Base-by-base conservation (phyloP, 1,140 invertebrate genomes). In the Drosophila nigrodunni region DNA sequence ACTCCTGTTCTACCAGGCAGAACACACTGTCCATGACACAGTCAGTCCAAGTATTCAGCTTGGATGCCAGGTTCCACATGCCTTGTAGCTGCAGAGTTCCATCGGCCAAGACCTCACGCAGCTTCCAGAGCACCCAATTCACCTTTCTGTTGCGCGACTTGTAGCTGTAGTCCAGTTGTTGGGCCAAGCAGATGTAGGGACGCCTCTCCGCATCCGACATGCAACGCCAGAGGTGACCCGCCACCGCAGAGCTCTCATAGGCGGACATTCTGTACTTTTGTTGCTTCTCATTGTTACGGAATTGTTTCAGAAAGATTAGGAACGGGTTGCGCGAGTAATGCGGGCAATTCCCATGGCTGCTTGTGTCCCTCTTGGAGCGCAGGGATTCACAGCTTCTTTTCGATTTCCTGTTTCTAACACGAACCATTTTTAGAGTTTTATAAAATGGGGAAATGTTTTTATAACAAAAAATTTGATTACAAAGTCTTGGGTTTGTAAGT, bases 281-380 rank as follows among this genome's bases (percentile, higher is more conserved):
- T 0, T 13, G 7, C 0, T 30, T 52, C 15, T 61, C 30, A 37
- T 15, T 13, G 8, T 47, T 60, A 3, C 79, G 60, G 3, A 72
- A 82, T 13, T 76, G 35, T 0, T 43, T 8, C 25, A 82, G 10
- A 39, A 78, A 85, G 5, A 57, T 30, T 6, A 68, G 21, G 37
- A 78, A 85, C 0, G 82, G 75, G 52, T 78, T 87, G 1, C 75
- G 70, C 7, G 25, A 25, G 34, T 2, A 44, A 2, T 7, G 18
- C 10, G 18, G 1, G 7, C 21, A 50, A 0, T 8, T n/a, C 4
- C 13, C 30, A 5, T 65, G 46, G 35, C 11, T 39, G 4, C 35
- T 37, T 9, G 2, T 21, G n/a, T 3, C 37, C 3, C 3, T 41
- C 35, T 8, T 35, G 11, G n/a, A 35, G 2, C 9, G 21, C 13